Evolutionary conservation across 2,797 vertebrate genomes (phyloP).

Genomic region (Myotis myotis): DNA sequence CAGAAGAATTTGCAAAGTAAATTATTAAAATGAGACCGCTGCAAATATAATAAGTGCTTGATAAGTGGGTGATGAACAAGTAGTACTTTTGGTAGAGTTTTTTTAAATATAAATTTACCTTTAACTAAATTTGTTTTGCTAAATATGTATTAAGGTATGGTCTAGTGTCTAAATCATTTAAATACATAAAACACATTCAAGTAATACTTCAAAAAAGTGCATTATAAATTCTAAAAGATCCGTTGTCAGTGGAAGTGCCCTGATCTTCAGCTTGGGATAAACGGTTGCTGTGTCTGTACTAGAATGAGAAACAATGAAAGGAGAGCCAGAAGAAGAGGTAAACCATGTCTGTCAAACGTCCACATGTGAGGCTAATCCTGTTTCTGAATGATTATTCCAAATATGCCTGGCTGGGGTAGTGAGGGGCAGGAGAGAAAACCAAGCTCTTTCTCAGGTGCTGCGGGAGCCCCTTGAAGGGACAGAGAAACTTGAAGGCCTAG

Average conservation of each 20-base stretch:
- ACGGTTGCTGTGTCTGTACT: not conserved
- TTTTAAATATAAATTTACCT: not conserved
- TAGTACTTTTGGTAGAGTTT: not conserved
- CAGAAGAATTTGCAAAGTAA: not conserved
- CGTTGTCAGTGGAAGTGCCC: not conserved
- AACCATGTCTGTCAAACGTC: not conserved
- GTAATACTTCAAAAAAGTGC: not conserved
- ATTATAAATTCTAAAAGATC: not conserved
- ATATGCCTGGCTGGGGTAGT: not conserved
- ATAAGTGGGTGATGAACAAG: not conserved
- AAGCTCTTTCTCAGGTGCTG: not conserved
- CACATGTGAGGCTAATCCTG: not conserved
- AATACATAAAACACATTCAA: not conserved
- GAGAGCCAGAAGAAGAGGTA: not conserved
- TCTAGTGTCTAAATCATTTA: not conserved
- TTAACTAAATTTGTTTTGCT: slow-evolving; percentile 2
- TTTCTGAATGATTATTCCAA: not conserved
- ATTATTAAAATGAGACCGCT: not conserved
- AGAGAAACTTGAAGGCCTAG: not conserved
- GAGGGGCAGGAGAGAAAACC: not conserved
- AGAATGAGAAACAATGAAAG: not conserved
- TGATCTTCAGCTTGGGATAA: not conserved
- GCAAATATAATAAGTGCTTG: not conserved
- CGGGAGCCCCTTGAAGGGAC: not conserved
- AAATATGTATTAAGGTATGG: not conserved